phyloP scores from a whole-genome alignment of 2,888 invertebrate genomes.

The Ceraclea dissimilis region DNA sequence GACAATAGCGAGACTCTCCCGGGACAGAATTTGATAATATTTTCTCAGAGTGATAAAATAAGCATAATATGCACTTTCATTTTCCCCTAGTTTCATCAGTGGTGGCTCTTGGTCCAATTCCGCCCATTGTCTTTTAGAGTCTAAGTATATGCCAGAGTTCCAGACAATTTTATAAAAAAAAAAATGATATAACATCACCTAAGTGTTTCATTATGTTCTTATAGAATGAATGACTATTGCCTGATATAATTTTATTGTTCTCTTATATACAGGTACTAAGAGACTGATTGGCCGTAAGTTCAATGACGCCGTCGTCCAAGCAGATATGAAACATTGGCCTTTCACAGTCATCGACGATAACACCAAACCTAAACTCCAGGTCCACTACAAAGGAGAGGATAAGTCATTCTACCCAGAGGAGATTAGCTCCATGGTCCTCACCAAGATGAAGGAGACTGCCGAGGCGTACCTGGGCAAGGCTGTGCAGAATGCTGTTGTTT shows the following conservation, averaged over 20 bases:
- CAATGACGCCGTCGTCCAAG: conserved; percentile 83
- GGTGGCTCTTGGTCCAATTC: no score
- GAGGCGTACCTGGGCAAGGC: conserved; percentile 80
- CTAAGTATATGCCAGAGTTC: conserved; percentile 59
- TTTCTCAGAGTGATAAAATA: no score
- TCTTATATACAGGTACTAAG: conserved; percentile 94
- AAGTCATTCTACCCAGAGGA: conserved; percentile 89
- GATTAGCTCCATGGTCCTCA: conserved; percentile 86
- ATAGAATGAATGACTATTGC: neutral
- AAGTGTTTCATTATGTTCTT: no score
- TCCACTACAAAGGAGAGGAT: conserved; percentile 79
- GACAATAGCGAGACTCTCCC: no score
- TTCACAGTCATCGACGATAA: conserved; percentile 77
- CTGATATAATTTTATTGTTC: conserved; percentile 30
- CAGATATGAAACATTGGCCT: conserved; percentile 91
- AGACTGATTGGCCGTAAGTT: conserved; percentile 89
- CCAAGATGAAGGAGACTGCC: conserved; percentile 89
- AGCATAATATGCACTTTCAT: no score
- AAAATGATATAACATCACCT: conserved; percentile 5
- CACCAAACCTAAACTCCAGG: conserved; percentile 75
- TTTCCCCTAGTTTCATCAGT: no score
- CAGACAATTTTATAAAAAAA: conserved; percentile 53
- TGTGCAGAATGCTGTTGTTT: conserved; percentile 81
- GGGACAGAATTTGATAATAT: no score
- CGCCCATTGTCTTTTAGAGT: conserved; percentile 56